Evolutionary conservation across 2,888 invertebrate genomes (phyloP).

Genomic region (Eupithecia subumbrata): DNA sequence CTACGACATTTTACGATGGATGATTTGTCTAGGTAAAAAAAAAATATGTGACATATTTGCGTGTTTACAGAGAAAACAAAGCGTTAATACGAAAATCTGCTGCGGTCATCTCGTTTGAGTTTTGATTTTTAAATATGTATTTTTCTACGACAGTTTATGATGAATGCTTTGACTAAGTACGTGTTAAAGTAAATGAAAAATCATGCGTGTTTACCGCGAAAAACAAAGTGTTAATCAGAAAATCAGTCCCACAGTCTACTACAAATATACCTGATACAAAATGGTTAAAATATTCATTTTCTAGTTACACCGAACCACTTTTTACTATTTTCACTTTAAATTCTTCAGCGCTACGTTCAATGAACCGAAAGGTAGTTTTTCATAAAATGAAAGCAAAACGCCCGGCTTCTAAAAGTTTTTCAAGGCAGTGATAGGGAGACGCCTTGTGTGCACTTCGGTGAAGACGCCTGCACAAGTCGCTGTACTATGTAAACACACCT

Average conservation of each 20-base stretch:
- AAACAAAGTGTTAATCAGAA: background rate
- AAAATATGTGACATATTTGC: no score
- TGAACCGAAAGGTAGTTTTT: conserved; percentile 48
- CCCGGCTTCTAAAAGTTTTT: conserved; percentile 53
- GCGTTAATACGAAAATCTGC: no score
- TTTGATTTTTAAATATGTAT: background rate
- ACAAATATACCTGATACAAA: background rate
- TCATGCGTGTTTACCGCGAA: background rate
- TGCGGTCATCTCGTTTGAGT: background rate
- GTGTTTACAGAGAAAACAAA: no score
- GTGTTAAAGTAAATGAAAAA: background rate
- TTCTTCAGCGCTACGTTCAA: conserved; percentile 38
- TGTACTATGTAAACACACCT: conserved; percentile 72
- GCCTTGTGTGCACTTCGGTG: conserved; percentile 66
- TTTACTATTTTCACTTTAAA: conserved; percentile 19
- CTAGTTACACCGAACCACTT: background rate
- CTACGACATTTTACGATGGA: background rate
- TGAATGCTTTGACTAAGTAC: background rate
- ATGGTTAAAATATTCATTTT: background rate
- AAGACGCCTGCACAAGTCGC: conserved; percentile 64
- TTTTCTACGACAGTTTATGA: background rate
- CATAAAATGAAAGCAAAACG: conserved; percentile 43
- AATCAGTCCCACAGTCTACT: background rate
- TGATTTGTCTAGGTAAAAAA: background rate
- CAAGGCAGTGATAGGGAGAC: conserved; percentile 59